Conservation (phyloP, 2,113 vertebrate species). For the Planiliza haematocheilus region DNA sequence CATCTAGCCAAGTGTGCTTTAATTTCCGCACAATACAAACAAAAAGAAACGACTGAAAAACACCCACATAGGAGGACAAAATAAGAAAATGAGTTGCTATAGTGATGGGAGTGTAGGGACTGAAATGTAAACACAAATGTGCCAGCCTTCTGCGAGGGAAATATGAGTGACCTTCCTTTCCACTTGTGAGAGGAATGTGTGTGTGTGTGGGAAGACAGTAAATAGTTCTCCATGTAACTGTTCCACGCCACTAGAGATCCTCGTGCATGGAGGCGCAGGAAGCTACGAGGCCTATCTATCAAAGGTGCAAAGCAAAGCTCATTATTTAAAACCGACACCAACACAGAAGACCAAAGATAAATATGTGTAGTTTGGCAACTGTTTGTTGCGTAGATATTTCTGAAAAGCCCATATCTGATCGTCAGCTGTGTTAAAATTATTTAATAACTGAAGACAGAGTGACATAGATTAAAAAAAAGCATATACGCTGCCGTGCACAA, state of each 20-base stretch:
- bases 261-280: slow-evolving; percentile 26
- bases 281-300: slow-evolving; percentile 15
- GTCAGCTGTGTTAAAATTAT: too few species aligned
- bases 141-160: slow-evolving; percentile 69
- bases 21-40: slow-evolving; percentile 60
- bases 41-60: slow-evolving; percentile 29
- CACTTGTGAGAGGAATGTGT: slow-evolving; percentile 45
- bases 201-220: slow-evolving; percentile 57
- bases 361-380: not conserved
- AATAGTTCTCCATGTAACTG: slow-evolving; percentile 49
- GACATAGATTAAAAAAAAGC: too few species aligned
- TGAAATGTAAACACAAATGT: slow-evolving; percentile 74
- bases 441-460: too few species aligned
- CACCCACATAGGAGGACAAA: slow-evolving; percentile 57
- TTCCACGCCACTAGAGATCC: slow-evolving; percentile 39
- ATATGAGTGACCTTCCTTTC: slow-evolving; percentile 75
- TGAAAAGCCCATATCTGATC: too few species aligned
- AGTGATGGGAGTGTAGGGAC: slow-evolving; percentile 62
- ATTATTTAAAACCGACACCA: too few species aligned
- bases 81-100: slow-evolving; percentile 74
- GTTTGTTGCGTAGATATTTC: too few species aligned
- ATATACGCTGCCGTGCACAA: too few species aligned
- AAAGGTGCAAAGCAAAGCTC: slow-evolving; percentile 21
- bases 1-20: slow-evolving; percentile 27
- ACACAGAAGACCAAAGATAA: not conserved